These are phyloP conservation scores for Ptilonorhynchus violaceus DNA, from an alignment of 2,113 vertebrate species.

Conservation along the genomic window DNA sequence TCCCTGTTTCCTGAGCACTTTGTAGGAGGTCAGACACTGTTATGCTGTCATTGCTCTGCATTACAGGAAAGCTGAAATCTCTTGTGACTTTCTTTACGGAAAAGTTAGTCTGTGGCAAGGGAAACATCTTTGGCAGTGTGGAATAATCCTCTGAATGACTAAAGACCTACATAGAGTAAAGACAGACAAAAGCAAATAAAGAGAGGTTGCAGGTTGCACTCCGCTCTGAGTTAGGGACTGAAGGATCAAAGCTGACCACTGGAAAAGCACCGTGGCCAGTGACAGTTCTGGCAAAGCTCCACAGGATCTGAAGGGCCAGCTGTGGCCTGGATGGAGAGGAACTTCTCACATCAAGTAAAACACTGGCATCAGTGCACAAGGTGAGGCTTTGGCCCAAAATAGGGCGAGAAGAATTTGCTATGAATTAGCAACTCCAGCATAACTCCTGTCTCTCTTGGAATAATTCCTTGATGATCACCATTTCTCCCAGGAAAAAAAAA, in stretches of 20 bases:
- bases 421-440: neutral
- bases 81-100: conserved; percentile 6
- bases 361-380: neutral
- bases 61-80: conserved; percentile 26
- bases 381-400: neutral
- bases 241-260: neutral
- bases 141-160: neutral
- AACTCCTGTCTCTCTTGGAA: neutral
- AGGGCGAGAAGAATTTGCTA: neutral
- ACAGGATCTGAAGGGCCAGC: neutral
- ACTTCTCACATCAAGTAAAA: neutral
- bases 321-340: neutral
- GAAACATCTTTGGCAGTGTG: neutral
- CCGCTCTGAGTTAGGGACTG: neutral
- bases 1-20: conserved; percentile 19
- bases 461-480: neutral
- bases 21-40: conserved; percentile 32
- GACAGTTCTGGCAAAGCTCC: neutral
- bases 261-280: neutral
- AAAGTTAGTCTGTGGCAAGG: neutral
- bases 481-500: neutral
- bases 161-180: neutral
- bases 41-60: conserved; percentile 18
- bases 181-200: neutral
- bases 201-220: neutral